phyloP scores from a whole-genome alignment of 2,797 vertebrate genomes.

The Chaetodon trifasciatus region DNA sequence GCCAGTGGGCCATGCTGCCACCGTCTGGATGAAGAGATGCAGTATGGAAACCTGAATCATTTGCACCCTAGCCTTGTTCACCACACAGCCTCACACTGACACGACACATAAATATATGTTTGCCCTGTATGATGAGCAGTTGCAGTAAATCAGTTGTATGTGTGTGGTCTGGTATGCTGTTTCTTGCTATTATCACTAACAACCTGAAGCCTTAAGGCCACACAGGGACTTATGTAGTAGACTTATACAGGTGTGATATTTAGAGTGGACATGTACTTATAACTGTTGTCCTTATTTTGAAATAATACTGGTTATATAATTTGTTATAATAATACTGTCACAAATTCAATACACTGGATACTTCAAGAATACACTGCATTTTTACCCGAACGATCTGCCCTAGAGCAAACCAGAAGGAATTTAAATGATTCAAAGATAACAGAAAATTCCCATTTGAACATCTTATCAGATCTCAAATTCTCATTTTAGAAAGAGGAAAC shows the following conservation, averaged over 20 bases:
- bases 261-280: too few species aligned
- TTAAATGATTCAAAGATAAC: background rate
- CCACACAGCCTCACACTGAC: background rate
- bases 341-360: too few species aligned
- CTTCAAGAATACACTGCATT: too few species aligned
- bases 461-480: background rate
- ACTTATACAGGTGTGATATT: too few species aligned
- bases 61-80: background rate
- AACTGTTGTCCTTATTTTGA: too few species aligned
- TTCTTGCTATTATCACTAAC: background rate
- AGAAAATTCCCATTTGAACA: background rate
- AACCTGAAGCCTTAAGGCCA: background rate
- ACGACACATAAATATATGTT: background rate
- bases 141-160: background rate
- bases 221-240: too few species aligned
- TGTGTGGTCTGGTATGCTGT: background rate
- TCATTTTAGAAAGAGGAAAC: background rate
- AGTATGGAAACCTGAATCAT: background rate
- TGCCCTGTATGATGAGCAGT: constrained; percentile 1
- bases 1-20: background rate
- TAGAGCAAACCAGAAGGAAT: background rate
- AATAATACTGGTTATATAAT: background rate
- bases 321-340: background rate
- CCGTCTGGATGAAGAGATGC: background rate
- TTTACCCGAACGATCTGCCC: background rate